Evolutionary conservation across 2,888 invertebrate species (phyloP), one percentile per base, ranked within the genome.

Genomic region (Plusia festucae): DNA sequence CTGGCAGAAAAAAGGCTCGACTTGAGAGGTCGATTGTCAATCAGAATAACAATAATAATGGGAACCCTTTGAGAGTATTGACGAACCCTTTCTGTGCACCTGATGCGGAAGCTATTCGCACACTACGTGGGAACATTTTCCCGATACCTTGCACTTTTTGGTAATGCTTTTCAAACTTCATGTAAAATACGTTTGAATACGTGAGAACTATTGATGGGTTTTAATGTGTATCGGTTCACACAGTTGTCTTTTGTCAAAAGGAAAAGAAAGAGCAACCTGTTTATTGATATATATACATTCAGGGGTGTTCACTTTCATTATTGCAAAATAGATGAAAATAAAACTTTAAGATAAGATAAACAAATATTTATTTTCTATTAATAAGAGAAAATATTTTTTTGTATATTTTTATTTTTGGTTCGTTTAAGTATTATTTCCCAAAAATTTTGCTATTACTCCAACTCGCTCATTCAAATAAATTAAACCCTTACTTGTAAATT

Each of bases 41-140:
- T 92, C 90, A 87, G 87, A 92, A 88, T 92, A 94, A 91, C 84
- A 91, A 93, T 91, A 93, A 91, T 92, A 91, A 88, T 91, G 90
- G 91, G 91, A 88, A 91, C 90, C 90, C 92, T 93, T 89, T 81
- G n/a, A 86, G 85, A 86, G 85, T 82, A 88, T 88, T 88, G 88
- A 85, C 84, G 87, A 92, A 93, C 92, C 93, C 93, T 94, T 94
- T 93, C 86, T 83, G 80, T 84, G 88, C 94, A 94, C 95, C 95
- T 94, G 95, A 95, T 88, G 87, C 94, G 95, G 94, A 94, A 93
- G 91, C 87, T 89, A 90, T 94, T 94, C 89, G 94, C 94, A 87
- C 78, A 90, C 79, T 85, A 81, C 93, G 94, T 94, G 94, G 91
- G 94, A 94, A 94, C 80, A 59, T 68, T 82, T 83, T 79, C 73